Base-by-base conservation (phyloP, 2,113 vertebrate genomes). In the Nothocercus nigrocapillus region DNA sequence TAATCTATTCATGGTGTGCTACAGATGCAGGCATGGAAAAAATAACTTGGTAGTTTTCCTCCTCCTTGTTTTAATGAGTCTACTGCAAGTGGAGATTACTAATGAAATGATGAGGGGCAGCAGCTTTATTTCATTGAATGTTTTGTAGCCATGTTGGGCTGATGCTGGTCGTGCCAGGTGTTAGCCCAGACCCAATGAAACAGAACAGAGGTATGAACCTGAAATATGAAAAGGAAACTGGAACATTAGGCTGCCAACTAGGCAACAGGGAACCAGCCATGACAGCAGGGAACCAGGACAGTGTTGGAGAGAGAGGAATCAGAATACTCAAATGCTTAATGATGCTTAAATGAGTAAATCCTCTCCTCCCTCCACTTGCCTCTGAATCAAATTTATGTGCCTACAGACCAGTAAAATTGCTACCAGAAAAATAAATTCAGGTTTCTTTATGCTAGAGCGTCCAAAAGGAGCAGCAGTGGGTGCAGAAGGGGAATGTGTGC, bases 361-460 rank as follows among this genome's bases (percentile, higher is more conserved):
- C 24, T 47, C 36, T 73, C 56, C 15, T 10, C 67, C n/a, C 53
- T 66, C 81, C 58, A 68, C 83, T 82, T 49, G 32, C 56, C 63
- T 77, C 79, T 36, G 72, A 58, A 36, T 81, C 15, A 3, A 4
- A 63, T 93, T 70, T 74, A 54, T 27, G 2, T 28, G 47, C 18
- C 53, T 85, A 0, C 0, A 2, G 67, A 69, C 22, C 8, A 2
- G 17, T 34, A n/a, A 3, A 74, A 13, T 21, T 1, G 20, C 1
- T 82, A 67, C n/a, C 40, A 19, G 53, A 3, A 3, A 24, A 8
- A 67, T 11, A n/a, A 61, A 24, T 61, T 94, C 3, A 5, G 28
- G 28, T 5, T 28, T 70, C 32, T 51, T 47, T 20, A 51, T 27
- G 24, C 25, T 3, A 2, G 42, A 34, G 44, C 15, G 21, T 42